Evolutionary conservation across 2,797 vertebrate species (phyloP), one percentile per base, ranked within the genome.

Genomic region (Scomberomorus guttatus): DNA sequence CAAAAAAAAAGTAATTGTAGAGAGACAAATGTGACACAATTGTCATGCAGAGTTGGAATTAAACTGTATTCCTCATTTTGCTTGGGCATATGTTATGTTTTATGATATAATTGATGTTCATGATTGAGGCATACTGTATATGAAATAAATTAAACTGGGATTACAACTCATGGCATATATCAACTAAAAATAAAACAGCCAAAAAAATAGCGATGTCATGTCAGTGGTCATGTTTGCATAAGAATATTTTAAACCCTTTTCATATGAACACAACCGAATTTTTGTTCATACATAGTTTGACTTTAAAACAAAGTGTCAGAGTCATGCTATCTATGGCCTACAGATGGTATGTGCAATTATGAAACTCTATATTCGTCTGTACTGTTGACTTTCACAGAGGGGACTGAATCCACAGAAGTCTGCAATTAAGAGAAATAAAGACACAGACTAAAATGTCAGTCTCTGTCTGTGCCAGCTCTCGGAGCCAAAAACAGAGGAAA

Each of bases 391-490:
- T 81, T 82, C 58, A 67, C 67, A 52, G 61, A 52, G 27, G 32
- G 68, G 29, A 68, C 39, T 55, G 44, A 29, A 82, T 70, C 63
- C 59, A 73, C 76, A 77, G 51, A 57, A 46, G 48, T 72, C 54
- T 59, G 48, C 48, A 87, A 83, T 85, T 75, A 80, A 77, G 73
- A 67, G 32, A 77, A 87, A 62, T 62, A 72, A 64, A 82, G 65
- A 74, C 62, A 56, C 59, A 67, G 60, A 70, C 64, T 58, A 54
- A 78, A 56, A 59, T 87, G 76, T 81, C 64, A 48, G 79, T 84
- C 68, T 46, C 32, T 25, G 6, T 55, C 74, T 66, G 44, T 57
- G 72, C 77, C 81, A 86, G 61, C 22, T 57, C 17, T 58, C 61
- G 17, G 46, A 52, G 87, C 85, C 87, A 90, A 78, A 59, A 75